Conservation (phyloP, 2,113 vertebrate species). For the Neopipo cinnamomea region DNA sequence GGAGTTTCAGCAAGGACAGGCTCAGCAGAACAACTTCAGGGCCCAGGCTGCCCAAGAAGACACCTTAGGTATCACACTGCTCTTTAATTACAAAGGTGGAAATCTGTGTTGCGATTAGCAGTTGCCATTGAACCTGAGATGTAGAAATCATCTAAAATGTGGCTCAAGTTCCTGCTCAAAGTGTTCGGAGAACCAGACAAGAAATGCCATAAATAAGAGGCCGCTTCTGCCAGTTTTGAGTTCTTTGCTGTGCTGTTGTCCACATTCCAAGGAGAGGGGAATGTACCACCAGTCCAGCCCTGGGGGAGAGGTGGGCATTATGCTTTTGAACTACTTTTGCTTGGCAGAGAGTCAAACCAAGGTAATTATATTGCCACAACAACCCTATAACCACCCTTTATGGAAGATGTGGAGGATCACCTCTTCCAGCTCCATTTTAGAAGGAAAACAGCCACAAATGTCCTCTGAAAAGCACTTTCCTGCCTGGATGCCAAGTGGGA, state of each 20-base stretch:
- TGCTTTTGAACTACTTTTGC: too few species aligned
- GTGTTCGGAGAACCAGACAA: neutral
- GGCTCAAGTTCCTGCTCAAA: neutral
- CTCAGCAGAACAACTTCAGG: too few species aligned
- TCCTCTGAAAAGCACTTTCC: neutral
- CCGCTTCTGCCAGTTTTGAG: neutral
- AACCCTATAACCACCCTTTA: too few species aligned
- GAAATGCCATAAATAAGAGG: neutral
- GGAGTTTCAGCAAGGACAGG: neutral
- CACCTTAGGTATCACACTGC: neutral
- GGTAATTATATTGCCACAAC: too few species aligned
- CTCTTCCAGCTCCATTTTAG: neutral
- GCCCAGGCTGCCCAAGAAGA: too few species aligned
- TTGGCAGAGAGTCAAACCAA: too few species aligned
- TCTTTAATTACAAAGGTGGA: neutral
- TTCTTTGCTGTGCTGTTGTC: neutral
- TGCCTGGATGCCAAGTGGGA: neutral
- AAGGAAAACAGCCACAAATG: rapidly evolving
- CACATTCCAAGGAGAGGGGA: neutral
- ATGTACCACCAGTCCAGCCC: neutral
- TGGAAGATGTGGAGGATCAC: neutral
- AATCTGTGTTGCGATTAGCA: neutral
- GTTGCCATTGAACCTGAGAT: neutral
- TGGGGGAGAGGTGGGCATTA: neutral
- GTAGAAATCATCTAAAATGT: neutral